Percentiles rank a stretch among this genome's conserved stretches.
Evolutionary conservation across 1,140 invertebrate genomes (phyloP).

Genomic region (Riptortus pedestris): DNA sequence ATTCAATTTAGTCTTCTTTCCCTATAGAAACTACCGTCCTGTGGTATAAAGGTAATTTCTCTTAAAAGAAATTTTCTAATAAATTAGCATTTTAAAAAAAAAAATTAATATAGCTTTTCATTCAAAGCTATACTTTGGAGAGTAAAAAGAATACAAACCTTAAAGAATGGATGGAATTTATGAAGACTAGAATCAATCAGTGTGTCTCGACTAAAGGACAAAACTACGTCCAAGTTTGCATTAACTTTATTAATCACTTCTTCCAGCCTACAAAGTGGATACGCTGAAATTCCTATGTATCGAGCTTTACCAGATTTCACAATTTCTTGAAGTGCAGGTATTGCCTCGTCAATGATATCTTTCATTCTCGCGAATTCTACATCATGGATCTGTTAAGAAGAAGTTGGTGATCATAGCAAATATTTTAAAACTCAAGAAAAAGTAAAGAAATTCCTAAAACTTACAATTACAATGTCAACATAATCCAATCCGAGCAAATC

Average conservation of each 20-base stretch:
- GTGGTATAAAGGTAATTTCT: too few species aligned
- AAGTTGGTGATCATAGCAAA: too few species aligned
- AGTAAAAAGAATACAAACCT: too few species aligned
- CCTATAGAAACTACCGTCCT: too few species aligned
- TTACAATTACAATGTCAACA: conserved; percentile 79
- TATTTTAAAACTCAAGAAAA: too few species aligned
- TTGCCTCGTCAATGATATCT: conserved; percentile 70
- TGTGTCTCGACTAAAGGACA: conserved; percentile 69
- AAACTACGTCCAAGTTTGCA: conserved; percentile 56
- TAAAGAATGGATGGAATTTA: conserved; percentile 63
- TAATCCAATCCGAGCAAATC: conserved; percentile 63
- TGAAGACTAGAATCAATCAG: conserved; percentile 66
- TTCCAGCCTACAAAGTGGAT: conserved; percentile 64
- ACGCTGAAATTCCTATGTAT: conserved; percentile 80
- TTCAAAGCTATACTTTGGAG: too few species aligned
- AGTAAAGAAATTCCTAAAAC: too few species aligned
- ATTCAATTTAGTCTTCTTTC: too few species aligned
- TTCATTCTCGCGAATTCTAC: conserved; percentile 78
- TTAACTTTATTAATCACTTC: conserved; percentile 57
- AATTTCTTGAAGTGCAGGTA: conserved; percentile 67
- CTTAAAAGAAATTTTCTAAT: too few species aligned
- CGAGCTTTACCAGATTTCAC: conserved; percentile 65
- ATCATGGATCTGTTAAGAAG: conserved; percentile 65
- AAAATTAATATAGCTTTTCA: too few species aligned
- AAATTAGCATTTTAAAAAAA: too few species aligned